These are phyloP conservation scores for Ramazzottius varieornatus DNA, from an alignment of 2,888 invertebrate genomes.

Conservation along the genomic window DNA sequence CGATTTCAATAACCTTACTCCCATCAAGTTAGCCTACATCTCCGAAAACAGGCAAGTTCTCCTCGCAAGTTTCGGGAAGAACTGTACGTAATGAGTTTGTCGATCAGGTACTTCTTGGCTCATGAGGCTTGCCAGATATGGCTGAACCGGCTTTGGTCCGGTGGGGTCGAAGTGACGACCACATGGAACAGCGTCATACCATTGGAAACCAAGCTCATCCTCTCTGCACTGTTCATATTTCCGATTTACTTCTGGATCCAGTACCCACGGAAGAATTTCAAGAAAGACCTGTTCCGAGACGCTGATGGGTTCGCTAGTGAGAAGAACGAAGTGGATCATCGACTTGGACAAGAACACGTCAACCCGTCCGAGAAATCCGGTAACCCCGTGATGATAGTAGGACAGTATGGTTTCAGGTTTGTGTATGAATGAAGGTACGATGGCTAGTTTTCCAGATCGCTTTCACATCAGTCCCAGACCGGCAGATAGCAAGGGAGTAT, in stretches of 20 bases:
- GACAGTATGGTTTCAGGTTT: no score
- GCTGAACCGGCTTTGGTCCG: slow-evolving; percentile 18
- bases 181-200: slow-evolving; percentile 17
- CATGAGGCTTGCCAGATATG: slow-evolving; percentile 22
- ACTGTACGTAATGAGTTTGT: no score
- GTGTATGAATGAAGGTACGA: no score
- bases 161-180: slow-evolving; percentile 18
- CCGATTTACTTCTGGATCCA: slow-evolving; percentile 12
- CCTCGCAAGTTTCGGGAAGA: neutral
- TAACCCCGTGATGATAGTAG: no score
- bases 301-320: no score
- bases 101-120: slow-evolving; percentile 16
- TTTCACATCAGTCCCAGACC: no score
- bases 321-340: no score
- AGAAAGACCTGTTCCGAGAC: neutral
- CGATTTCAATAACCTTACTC: slow-evolving; percentile 11
- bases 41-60: slow-evolving; percentile 8
- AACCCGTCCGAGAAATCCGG: no score
- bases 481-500: no score
- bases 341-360: no score
- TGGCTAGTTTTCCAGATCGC: no score
- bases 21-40: slow-evolving; percentile 11
- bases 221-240: slow-evolving; percentile 11
- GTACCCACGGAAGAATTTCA: slow-evolving; percentile 4
- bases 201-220: slow-evolving; percentile 18